These are phyloP conservation scores for Hemibagrus guttatus DNA, from an alignment of 2,797 vertebrate genomes.

Conservation along the genomic window DNA sequence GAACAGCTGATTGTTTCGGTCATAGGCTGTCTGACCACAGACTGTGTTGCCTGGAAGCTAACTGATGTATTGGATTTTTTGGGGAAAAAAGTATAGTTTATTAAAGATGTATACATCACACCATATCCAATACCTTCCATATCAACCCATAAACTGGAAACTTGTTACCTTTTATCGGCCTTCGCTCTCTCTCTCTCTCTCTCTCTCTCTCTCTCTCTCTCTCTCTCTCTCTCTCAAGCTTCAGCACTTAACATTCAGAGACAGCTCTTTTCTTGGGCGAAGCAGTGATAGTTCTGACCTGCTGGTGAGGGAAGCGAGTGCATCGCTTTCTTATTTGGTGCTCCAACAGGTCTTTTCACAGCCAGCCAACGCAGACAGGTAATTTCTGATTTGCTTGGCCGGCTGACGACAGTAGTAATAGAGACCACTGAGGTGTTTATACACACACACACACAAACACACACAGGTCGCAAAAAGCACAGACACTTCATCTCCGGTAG, in stretches of 20 bases:
- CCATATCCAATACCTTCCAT: background rate
- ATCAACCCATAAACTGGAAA: slow-evolving; percentile 48
- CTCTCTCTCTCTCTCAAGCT: slow-evolving; percentile 30
- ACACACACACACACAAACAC: slow-evolving; percentile 55
- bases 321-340: slow-evolving; percentile 74
- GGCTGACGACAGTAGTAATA: slow-evolving; percentile 68
- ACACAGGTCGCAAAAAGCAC: slow-evolving; percentile 22
- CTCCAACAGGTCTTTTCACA: slow-evolving; percentile 76
- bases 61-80: background rate
- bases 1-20: slow-evolving; percentile 6
- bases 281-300: slow-evolving; percentile 75
- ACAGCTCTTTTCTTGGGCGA: slow-evolving; percentile 67
- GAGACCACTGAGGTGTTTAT: slow-evolving; percentile 57
- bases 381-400: slow-evolving; percentile 78
- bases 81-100: background rate
- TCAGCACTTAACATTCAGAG: slow-evolving; percentile 75
- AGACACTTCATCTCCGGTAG: slow-evolving; percentile 32
- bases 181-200: background rate
- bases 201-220: slow-evolving; percentile 6
- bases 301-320: slow-evolving; percentile 62
- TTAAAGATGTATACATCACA: background rate
- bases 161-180: slow-evolving; percentile 52
- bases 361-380: slow-evolving; percentile 74
- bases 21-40: background rate
- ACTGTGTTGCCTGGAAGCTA: background rate